Evolutionary conservation across 92 coral and sea anemone genomes (phyloP).

Genomic region (Phenganax stokvisi): DNA sequence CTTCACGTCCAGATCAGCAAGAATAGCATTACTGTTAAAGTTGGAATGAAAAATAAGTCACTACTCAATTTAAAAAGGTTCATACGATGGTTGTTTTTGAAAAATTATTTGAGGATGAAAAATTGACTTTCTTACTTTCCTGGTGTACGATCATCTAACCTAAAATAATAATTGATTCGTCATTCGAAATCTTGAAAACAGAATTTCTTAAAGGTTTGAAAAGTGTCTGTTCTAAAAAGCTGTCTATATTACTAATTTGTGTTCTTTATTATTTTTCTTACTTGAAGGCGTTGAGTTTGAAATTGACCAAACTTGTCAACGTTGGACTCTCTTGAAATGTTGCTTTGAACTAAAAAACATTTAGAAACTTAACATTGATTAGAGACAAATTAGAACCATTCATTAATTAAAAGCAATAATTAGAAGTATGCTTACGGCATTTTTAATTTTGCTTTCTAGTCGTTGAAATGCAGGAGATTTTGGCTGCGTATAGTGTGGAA

Average conservation of each 20-base stretch:
- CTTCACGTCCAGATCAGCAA: constrained; percentile 32
- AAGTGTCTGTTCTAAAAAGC: too few relatives aligned
- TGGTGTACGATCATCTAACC: constrained; percentile 30
- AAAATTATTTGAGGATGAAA: too few relatives aligned
- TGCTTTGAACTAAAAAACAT: constrained; percentile 30
- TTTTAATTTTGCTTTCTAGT: constrained; percentile 34
- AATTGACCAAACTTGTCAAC: constrained; percentile 15
- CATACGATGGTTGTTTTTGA: too few relatives aligned
- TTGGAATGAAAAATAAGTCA: too few relatives aligned
- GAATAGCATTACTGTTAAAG: constrained; percentile 19
- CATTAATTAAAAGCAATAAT: background rate
- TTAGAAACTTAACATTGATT: background rate
- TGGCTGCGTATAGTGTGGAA: constrained; percentile 23
- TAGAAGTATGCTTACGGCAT: constrained; percentile 24
- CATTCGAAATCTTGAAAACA: too few relatives aligned
- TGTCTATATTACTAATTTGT: background rate
- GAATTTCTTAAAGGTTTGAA: too few relatives aligned
- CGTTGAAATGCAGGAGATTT: constrained; percentile 34
- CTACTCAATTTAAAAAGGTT: too few relatives aligned
- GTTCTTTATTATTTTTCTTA: background rate
- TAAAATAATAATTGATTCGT: background rate
- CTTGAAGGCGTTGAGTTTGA: constrained; percentile 32
- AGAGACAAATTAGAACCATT: background rate
- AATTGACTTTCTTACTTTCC: constrained; percentile 9
- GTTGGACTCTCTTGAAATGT: constrained; percentile 38